Evolutionary conservation across 1,140 invertebrate genomes (phyloP), one percentile per base, ranked within the genome.

Genomic region (Streblospio benedicti): DNA sequence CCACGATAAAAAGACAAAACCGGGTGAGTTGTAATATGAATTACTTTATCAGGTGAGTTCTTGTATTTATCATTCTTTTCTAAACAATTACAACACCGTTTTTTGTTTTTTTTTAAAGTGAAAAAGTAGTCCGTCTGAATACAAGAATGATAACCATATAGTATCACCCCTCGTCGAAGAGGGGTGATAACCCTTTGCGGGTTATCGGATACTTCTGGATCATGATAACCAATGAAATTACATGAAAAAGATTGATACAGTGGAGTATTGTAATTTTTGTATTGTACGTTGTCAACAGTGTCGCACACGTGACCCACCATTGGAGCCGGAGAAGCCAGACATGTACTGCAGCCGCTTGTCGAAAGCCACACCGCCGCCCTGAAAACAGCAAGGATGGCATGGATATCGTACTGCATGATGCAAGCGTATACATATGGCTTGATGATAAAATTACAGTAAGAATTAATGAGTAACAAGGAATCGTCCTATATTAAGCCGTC

Each of bases 301-400:
- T 41, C 38, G 14, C 38, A 14, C 18, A 14, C 14, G 9, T n/a
- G 32, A 18, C 53, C 12, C 43, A 56, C 53, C 53, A 33, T 9
- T 23, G 18, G 53, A 56, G 20, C 53, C 53, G 53, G 31, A 38
- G 53, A 56, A 56, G 28, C 53, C 53, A 6, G 28, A 23, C 16
- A 56, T 56, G 33, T 43, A 56, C 33, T 56, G 20, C 16, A 56
- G 31, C 18, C 53, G 32, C 16, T 32, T 23, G 32, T 56, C 53
- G 14, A 14, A 32, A 2, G 18, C 31, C n/a, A 35, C 28, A 4
- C 53, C 53, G 14, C 6, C 28, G 38, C 53, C 43, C 53, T 56
- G 35, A 18, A 25, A 25, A 9, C 25, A 53, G 9, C 27, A 12
- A 12, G 27, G 2, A 50, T 14, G 20, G 27, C 9, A 1, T 30